Evolutionary conservation across 2,888 invertebrate genomes (phyloP), one percentile per base, ranked within the genome.

Genomic region (Linnaemya vulpina): DNA sequence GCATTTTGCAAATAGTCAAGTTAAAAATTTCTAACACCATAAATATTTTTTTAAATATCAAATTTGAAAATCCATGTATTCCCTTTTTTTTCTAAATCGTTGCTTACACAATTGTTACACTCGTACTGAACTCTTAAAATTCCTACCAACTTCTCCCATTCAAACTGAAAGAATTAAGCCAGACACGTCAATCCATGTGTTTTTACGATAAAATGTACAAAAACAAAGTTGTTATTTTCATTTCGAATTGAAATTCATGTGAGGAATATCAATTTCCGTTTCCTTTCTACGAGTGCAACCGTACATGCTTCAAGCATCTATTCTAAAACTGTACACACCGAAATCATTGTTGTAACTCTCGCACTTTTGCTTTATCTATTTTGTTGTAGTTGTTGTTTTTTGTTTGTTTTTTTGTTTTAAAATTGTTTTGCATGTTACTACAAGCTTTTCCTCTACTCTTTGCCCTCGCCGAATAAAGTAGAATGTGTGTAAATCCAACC

Each of bases 241-340:
- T 60, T 70, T 75, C 35, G 55, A 63, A 65, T 76, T 71, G 40
- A 76, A 65, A 65, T 49, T 65, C 76, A 82, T 65, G 63, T 71
- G 71, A 76, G 58, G 58, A 76, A 76, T 76, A 71, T 71, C 53
- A 82, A 76, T 65, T 76, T 82, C 65, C 76, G 76, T 71, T 82
- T 82, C 76, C 55, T 76, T 65, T 75, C 10, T 74, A 49, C 11
- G 40, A 40, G 40, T 13, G 13, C 7, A 62, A 60, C 20, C 25
- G 3, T 38, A 63, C 40, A 71, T 53, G 25, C 13, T 25, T 53
- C 51, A 55, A 15, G 13, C n/a, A 22, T 51, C 74, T 67, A 15
- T 10, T 35, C 17, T 38, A 55, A 17, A 65, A 22, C 38, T 60
- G 22, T 60, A 3, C 25, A 49, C 25, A 38, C 8, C 13, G 20